These are phyloP conservation scores for Callaeas wilsoni DNA, from an alignment of 2,113 vertebrate species.

Conservation along the genomic window DNA sequence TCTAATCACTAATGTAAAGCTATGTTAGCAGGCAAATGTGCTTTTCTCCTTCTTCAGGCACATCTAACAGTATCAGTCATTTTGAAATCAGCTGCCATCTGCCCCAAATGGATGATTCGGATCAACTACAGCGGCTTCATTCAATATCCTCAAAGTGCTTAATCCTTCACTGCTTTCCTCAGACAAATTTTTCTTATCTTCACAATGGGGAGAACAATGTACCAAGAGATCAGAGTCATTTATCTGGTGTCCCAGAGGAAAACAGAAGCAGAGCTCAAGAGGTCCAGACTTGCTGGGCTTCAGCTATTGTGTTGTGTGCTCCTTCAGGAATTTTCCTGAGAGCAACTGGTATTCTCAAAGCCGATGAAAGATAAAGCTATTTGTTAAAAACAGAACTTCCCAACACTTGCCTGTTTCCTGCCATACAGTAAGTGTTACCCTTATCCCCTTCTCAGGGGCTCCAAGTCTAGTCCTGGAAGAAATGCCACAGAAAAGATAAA, in stretches of 20 bases:
- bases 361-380: neutral
- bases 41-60: neutral
- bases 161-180: neutral
- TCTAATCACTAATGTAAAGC: neutral
- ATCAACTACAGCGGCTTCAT: neutral
- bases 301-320: neutral
- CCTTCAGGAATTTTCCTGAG: slow-evolving; percentile 2
- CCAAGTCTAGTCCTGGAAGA: neutral
- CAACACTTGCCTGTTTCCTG: neutral
- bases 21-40: neutral
- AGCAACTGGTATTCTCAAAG: neutral
- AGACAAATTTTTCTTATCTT: neutral
- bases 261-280: neutral
- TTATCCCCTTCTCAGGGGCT: neutral
- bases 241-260: neutral
- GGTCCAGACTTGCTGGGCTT: neutral
- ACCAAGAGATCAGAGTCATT: neutral
- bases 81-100: neutral
- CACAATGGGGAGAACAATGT: neutral
- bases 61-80: neutral
- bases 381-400: slow-evolving; percentile 37
- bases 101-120: neutral
- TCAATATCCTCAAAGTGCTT: neutral
- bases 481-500: neutral
- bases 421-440: neutral